Conservation (phyloP, 53 echinoderm and acorn worm genomes). For the Crossaster papposus region DNA sequence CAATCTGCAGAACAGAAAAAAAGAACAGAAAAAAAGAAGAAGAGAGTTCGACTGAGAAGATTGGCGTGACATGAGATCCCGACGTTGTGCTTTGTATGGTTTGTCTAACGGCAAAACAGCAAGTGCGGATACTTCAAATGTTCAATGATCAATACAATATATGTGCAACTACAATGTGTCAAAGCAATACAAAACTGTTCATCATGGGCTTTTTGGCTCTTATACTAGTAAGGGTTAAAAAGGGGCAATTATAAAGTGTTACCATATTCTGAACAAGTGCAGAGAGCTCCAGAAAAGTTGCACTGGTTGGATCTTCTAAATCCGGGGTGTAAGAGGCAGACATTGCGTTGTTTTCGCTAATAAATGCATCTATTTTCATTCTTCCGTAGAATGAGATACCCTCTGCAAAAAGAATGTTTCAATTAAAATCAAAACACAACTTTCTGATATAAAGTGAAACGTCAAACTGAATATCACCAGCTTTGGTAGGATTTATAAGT, state of each 20-base stretch:
- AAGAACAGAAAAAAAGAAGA: not conserved
- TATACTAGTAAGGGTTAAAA: too few species aligned
- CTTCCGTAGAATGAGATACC: constrained; percentile 17
- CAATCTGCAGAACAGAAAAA: not conserved
- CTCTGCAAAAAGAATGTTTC: not conserved
- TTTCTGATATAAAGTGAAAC: not conserved
- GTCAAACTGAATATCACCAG: not conserved
- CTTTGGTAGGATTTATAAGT: not conserved
- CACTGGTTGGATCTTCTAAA: constrained; percentile 9
- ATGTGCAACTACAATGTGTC: too few species aligned
- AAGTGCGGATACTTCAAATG: too few species aligned
- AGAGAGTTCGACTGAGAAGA: not conserved
- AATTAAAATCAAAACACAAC: not conserved
- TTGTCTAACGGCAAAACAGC: not conserved
- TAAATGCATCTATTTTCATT: constrained; percentile 8
- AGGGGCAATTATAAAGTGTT: not conserved
- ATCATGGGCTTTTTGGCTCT: too few species aligned
- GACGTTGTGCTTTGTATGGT: not conserved
- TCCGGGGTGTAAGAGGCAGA: constrained; percentile 30
- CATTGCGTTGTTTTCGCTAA: not conserved
- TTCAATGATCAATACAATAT: too few species aligned
- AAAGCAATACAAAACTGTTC: too few species aligned
- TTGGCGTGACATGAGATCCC: not conserved
- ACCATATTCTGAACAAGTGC: not conserved
- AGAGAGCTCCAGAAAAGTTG: constrained; percentile 2